Evolutionary conservation across 2,888 invertebrate genomes (phyloP), one percentile per base, ranked within the genome.

Genomic region (Thelaira solivaga): DNA sequence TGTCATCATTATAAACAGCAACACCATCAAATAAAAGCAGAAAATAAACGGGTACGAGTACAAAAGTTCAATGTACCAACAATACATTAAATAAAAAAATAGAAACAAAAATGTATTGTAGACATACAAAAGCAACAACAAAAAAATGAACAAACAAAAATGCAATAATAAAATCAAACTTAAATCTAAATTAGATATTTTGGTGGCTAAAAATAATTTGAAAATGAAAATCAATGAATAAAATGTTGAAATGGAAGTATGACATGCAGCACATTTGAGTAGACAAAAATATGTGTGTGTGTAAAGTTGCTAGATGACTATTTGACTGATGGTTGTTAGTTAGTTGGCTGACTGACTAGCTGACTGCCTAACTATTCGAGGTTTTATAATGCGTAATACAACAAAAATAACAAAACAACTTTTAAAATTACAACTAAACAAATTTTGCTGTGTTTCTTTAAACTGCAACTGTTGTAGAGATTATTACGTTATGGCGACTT

Each of bases 31-130:
- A 43, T 73, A 51, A 36, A 51, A 43, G 24, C 51, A 8, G 34
- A 39, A 36, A 65, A 55, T 34, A 43, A n/a, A 45, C 34, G 43
- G 55, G 22, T n/a, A 55, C 59, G 49, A 39, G 26, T 39, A 8
- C 26, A 51, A 71, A 53, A 74, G 74, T 74, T 74, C 74, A 74
- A 61, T 67, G 61, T 24, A 67, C 74, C 43, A 74, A 61, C 59
- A 67, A 61, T 36, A 39, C 20, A 45, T 39, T 51, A 18, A 49
- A 55, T 29, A 26, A 34, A 53, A n/a, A 34, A 31, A n/a, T 20
- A 11, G 36, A 55, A 6, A 55, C 13, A 18, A 18, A n/a, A 34
- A 59, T 47, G 65, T 53, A 7, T 31, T 57, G 18, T 39, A 57
- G 47, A 49, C 68, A 31, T 11, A 43, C 8, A 45, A 29, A 41